Evolutionary conservation across 2,888 invertebrate genomes (phyloP).

Genomic region (Cephus pulcher): DNA sequence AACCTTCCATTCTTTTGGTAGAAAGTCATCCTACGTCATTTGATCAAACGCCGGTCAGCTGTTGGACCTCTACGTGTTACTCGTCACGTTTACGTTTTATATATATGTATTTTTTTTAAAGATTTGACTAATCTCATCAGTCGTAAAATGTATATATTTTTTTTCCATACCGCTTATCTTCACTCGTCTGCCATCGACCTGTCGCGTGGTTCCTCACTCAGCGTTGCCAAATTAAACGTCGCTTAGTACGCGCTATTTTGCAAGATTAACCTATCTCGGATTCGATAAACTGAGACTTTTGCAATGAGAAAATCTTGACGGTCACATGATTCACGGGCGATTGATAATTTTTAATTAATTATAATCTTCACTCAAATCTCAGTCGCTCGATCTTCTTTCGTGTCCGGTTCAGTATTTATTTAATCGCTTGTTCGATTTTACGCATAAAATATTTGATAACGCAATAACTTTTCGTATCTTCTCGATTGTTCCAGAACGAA

Average conservation of each 20-base stretch:
- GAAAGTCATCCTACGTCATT: neutral
- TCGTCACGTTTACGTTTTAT: neutral
- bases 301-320: neutral
- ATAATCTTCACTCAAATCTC: neutral
- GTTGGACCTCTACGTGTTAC: neutral
- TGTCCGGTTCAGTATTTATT: neutral
- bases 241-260: neutral
- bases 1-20: neutral
- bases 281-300: neutral
- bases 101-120: neutral
- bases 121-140: neutral
- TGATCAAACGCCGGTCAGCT: neutral
- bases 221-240: neutral
- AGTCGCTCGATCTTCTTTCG: neutral
- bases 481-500: slow-evolving; percentile 30
- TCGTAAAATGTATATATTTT: neutral
- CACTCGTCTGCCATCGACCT: neutral
- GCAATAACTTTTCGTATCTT: no score
- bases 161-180: neutral
- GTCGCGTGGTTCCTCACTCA: neutral
- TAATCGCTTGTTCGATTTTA: neutral
- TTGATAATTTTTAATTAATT: neutral
- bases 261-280: neutral
- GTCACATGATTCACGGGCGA: neutral
- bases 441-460: no score